phyloP scores from a whole-genome alignment of 2,888 invertebrate species.

The Conops quadrifasciatus region DNA sequence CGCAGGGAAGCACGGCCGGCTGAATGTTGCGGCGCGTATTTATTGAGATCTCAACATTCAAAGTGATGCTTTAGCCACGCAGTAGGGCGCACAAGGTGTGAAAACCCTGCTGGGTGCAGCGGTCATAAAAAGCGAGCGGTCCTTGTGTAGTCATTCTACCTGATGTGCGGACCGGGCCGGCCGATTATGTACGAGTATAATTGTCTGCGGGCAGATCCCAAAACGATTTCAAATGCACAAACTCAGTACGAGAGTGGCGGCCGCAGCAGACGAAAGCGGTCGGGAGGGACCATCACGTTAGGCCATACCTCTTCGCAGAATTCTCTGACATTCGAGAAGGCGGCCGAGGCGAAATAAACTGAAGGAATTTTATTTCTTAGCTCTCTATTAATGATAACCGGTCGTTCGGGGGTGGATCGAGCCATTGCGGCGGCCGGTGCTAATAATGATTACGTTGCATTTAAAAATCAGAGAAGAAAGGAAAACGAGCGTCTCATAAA shows the following conservation, averaged over 20 bases:
- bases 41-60: constrained; percentile 63
- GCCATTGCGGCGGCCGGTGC: too few relatives aligned
- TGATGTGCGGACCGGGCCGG: constrained; percentile 34
- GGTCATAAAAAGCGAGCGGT: constrained; percentile 59
- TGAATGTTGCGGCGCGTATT: constrained; percentile 43
- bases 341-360: background rate
- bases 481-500: too few relatives aligned
- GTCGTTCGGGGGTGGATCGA: constrained; percentile 3
- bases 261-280: constrained; percentile 32
- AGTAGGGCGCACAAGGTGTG: constrained; percentile 63
- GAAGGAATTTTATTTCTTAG: constrained; percentile 35
- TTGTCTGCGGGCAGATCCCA: constrained; percentile 47
- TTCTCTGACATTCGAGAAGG: constrained; percentile 1
- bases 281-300: too few relatives aligned
- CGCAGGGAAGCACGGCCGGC: constrained; percentile 23
- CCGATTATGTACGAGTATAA: constrained; percentile 43
- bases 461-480: too few relatives aligned
- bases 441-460: background rate
- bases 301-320: background rate
- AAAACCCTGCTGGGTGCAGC: constrained; percentile 64
- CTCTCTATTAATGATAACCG: constrained; percentile 39
- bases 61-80: constrained; percentile 56
- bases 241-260: constrained; percentile 31
- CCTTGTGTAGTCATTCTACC: constrained; percentile 38
- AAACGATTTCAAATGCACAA: constrained; percentile 46